phyloP scores from a whole-genome alignment of 2,888 invertebrate species.

The Heteropelma amictum region DNA sequence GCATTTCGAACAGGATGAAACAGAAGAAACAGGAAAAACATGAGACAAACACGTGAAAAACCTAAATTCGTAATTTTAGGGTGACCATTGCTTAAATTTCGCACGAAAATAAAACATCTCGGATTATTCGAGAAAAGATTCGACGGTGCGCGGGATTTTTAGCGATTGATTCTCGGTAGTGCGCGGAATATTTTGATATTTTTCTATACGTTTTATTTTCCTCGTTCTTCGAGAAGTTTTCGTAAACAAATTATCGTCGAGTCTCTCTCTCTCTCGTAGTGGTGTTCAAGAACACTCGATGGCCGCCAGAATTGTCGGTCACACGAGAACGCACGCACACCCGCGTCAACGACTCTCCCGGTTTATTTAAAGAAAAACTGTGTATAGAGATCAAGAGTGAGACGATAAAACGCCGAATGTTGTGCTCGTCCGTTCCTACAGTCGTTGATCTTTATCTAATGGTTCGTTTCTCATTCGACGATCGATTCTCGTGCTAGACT shows the following conservation, averaged over 20 bases:
- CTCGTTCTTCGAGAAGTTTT: too few species aligned
- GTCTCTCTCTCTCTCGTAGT: background rate
- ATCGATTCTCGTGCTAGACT: background rate
- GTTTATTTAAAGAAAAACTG: slow-evolving; percentile 53
- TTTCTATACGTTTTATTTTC: too few species aligned
- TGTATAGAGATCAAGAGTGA: slow-evolving; percentile 48
- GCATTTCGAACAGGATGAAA: background rate
- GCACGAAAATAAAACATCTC: too few species aligned
- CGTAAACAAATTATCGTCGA: slow-evolving; percentile 1
- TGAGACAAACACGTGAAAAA: background rate
- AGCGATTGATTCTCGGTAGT: too few species aligned
- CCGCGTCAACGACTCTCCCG: slow-evolving; percentile 14
- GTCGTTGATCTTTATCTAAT: slow-evolving; percentile 42
- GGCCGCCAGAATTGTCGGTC: slow-evolving; percentile 27
- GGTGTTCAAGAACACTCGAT: slow-evolving; percentile 25
- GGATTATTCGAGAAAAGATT: too few species aligned
- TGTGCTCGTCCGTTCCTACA: slow-evolving; percentile 15
- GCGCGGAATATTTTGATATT: too few species aligned
- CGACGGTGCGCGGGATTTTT: too few species aligned
- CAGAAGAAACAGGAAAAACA: background rate
- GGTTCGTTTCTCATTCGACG: background rate
- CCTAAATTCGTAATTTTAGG: background rate
- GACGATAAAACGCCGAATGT: slow-evolving; percentile 45
- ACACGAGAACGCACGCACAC: background rate
- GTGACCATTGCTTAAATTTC: background rate